Percentiles rank a stretch among this genome's conserved stretches.
These are phyloP conservation scores for Andrena chrysosceles DNA, from an alignment of 2,888 invertebrate genomes.

Conservation along the genomic window DNA sequence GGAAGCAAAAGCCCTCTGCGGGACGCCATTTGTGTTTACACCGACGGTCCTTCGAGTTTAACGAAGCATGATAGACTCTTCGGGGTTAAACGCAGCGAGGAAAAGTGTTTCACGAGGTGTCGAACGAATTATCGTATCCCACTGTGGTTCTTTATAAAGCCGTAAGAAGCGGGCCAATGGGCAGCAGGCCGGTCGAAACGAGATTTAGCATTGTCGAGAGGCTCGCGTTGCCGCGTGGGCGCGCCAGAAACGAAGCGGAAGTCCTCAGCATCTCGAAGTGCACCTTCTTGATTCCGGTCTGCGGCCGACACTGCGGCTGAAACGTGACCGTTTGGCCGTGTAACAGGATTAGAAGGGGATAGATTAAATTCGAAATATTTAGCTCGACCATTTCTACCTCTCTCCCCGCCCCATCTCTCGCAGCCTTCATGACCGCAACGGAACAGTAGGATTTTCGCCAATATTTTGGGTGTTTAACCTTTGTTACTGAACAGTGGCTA, in stretches of 20 bases:
- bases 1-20: slow-evolving; percentile 65
- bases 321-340: slow-evolving; percentile 75
- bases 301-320: slow-evolving; percentile 44
- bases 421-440: slow-evolving; percentile 8
- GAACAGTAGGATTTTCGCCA: slow-evolving; percentile 79
- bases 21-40: slow-evolving; percentile 79
- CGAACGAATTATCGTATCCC: slow-evolving; percentile 48
- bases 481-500: slow-evolving; percentile 70
- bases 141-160: slow-evolving; percentile 40
- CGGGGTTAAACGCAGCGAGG: slow-evolving; percentile 26
- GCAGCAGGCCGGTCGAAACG: slow-evolving; percentile 47
- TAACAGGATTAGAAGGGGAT: slow-evolving; percentile 79
- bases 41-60: slow-evolving; percentile 70
- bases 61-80: slow-evolving; percentile 74
- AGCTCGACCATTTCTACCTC: slow-evolving; percentile 53
- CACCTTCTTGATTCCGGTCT: slow-evolving; percentile 70
- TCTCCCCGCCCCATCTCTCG: not conserved
- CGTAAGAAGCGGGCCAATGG: slow-evolving; percentile 14
- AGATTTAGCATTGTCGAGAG: slow-evolving; percentile 68
- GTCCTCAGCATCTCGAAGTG: slow-evolving; percentile 53
- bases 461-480: slow-evolving; percentile 84
- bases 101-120: slow-evolving; percentile 40
- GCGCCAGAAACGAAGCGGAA: slow-evolving; percentile 62
- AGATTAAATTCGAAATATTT: slow-evolving; percentile 81
- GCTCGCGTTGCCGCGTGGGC: slow-evolving; percentile 48